Evolutionary conservation across 2,113 vertebrate species (phyloP).

Genomic region (Tursiops truncatus): DNA sequence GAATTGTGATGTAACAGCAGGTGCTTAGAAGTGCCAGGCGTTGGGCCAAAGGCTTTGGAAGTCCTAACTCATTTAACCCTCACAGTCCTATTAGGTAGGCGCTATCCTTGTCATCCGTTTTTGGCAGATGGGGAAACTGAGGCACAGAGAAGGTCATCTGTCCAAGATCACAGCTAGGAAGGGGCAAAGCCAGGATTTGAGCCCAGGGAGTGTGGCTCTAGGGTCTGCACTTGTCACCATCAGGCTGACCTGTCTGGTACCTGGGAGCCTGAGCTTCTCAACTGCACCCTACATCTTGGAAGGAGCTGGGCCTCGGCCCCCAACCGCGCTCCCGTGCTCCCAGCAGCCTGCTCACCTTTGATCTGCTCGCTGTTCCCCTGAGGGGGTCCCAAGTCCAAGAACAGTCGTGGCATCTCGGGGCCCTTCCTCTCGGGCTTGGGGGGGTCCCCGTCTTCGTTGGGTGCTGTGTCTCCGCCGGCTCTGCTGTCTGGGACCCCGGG

Average conservation of each 20-base stretch:
- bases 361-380: conserved; percentile 82
- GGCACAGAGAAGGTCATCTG: neutral
- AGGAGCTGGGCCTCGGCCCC: neutral
- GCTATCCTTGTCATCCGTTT: neutral
- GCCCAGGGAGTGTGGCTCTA: rapidly evolving
- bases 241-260: neutral
- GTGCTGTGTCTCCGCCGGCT: conserved; percentile 69
- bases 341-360: conserved; percentile 78
- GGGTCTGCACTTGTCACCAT: rapidly evolving
- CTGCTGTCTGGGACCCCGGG: conserved; percentile 70
- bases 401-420: conserved; percentile 78
- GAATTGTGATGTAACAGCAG: neutral
- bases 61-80: neutral
- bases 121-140: conserved; percentile 1
- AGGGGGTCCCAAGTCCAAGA: conserved; percentile 80
- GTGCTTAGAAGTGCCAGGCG: too few relatives aligned
- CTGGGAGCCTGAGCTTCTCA: neutral
- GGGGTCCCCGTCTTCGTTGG: conserved; percentile 74
- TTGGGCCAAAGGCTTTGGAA: neutral
- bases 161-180: neutral
- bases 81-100: neutral
- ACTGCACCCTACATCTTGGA: neutral
- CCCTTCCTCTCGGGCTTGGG: conserved; percentile 74
- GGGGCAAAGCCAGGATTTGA: neutral
- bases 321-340: neutral